Base-by-base conservation (phyloP, 2,888 invertebrate species). In the Sinelater perroti region DNA sequence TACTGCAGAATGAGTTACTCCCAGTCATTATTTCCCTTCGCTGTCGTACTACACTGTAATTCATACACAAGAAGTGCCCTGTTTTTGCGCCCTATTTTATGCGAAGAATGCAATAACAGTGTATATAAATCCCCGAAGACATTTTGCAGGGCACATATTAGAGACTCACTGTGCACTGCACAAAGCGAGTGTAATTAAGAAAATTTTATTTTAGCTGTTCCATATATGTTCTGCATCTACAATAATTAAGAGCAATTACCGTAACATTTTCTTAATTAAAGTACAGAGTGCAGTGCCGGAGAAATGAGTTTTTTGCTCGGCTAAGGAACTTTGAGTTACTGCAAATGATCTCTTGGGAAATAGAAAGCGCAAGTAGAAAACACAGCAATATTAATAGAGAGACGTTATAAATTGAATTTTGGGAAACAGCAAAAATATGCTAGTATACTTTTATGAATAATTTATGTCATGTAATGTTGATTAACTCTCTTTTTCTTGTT, bases 211-310 rank as follows among this genome's bases (percentile, higher is more conserved):
- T 45, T 33, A 53, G 14, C 53, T 45, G 53, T 28, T 53, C 31
- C 54, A 46, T 54, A 20, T 11, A 38, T 30, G 46, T 38, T 54
- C 36, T 14, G 24, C 35, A 20, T 68, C 62, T 61, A 64, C 69
- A 67, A 67, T 67, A 68, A 69, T 70, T 65, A 68, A 57, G 61
- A 47, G 60, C 63, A 67, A 70, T 70, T 66, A 67, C 62, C 24
- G 13, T 24, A 14, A 21, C 21, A 40, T 40, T 40, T 40, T 24
- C 13, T 24, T 40, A 40, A 40, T 40, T 40, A 21, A 21, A 21
- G 40, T 40, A 40, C 21, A 6, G 24, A 24, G 4, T 10, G 11
- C 13, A 13, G 7, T 13, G 40, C 24, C 24, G 16, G 3, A 2
- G 3, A 24, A 40, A 40, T 24, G 24, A 40, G 40, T 13, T 13